Percentiles rank a stretch among this genome's conserved stretches.
These are phyloP conservation scores for Gadus chalcogrammus DNA, from an alignment of 2,113 vertebrate species.

Conservation along the genomic window DNA sequence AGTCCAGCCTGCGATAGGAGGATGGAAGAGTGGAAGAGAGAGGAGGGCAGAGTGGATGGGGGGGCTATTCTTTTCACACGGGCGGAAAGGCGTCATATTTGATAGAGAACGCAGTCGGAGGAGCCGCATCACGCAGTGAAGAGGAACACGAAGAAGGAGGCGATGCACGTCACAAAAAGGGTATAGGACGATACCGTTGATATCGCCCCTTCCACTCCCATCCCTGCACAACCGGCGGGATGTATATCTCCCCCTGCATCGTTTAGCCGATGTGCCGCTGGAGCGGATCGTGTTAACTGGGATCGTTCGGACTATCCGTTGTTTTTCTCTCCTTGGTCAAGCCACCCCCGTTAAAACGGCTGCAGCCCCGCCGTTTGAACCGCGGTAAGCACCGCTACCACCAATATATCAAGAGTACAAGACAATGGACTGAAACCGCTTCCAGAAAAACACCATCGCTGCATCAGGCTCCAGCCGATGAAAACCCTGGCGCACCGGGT, in stretches of 20 bases:
- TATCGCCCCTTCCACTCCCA: constrained; percentile 28
- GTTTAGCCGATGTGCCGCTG: constrained; percentile 1
- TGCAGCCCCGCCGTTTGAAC: no score
- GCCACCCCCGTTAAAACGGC: not conserved
- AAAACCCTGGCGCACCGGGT: no score
- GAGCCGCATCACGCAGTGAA: constrained; percentile 33
- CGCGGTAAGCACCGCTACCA: no score
- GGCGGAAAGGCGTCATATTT: constrained; percentile 61
- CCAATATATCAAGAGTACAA: no score
- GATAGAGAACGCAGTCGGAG: constrained; percentile 25
- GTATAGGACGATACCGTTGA: constrained; percentile 40
- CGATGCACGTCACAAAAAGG: constrained; percentile 56
- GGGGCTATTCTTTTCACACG: constrained; percentile 17
- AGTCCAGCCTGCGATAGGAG: constrained; percentile 23
- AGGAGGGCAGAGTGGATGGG: not conserved
- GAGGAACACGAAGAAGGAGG: constrained; percentile 29
- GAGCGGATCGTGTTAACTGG: not conserved
- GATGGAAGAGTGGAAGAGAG: constrained; percentile 32
- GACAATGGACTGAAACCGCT: no score
- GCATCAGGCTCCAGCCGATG: no score
- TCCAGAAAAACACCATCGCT: no score
- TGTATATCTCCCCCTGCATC: constrained; percentile 6
- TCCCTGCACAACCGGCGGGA: constrained; percentile 37
- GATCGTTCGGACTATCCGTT: no score
- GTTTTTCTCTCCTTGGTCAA: not conserved